Evolutionary conservation across 2,888 invertebrate genomes (phyloP).

Genomic region (Sarcophaga variegata): DNA sequence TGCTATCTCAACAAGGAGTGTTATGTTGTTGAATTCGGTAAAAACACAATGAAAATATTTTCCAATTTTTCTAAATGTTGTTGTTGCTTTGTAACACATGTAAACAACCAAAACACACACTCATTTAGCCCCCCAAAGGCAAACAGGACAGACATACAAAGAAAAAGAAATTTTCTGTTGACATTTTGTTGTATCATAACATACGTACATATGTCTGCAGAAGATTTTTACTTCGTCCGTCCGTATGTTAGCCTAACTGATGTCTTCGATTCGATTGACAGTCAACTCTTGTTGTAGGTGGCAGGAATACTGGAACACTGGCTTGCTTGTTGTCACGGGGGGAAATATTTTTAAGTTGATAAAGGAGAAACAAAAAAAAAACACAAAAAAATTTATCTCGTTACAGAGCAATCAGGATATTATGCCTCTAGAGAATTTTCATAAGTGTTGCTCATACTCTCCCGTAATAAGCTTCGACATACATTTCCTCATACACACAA

Average conservation of each 20-base stretch:
- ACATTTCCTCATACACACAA: neutral
- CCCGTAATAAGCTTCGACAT: neutral
- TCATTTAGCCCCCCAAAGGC: no score
- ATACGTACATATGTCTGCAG: neutral
- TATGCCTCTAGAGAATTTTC: slow-evolving; percentile 41
- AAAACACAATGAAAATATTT: neutral
- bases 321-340: slow-evolving; percentile 28
- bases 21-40: neutral
- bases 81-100: slow-evolving; percentile 30
- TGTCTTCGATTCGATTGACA: neutral
- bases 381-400: slow-evolving; percentile 51
- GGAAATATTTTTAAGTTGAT: slow-evolving; percentile 45
- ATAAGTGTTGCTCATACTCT: slow-evolving; percentile 40
- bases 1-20: neutral
- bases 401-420: slow-evolving; percentile 60
- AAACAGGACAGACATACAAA: neutral
- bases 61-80: neutral
- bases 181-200: slow-evolving; percentile 22
- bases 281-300: slow-evolving; percentile 12
- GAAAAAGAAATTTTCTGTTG: neutral
- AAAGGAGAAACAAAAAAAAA: neutral
- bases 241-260: neutral
- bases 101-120: slow-evolving; percentile 21
- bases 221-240: neutral
- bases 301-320: no score